These are phyloP conservation scores for Heteropelma amictum DNA, from an alignment of 2,888 invertebrate genomes.

Conservation along the genomic window DNA sequence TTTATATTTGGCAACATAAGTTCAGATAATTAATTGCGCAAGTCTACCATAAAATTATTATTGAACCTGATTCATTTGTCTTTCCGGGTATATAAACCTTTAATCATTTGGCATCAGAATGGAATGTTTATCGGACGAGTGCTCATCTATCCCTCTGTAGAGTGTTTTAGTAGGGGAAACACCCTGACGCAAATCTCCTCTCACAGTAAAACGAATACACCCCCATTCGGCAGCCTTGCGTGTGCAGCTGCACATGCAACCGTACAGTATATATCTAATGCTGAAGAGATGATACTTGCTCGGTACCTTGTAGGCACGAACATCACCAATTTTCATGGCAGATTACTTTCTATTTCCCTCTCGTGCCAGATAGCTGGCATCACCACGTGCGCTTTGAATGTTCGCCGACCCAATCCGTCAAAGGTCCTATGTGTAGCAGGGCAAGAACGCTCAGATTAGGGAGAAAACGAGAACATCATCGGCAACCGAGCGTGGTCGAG, in stretches of 20 bases:
- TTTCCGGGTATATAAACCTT: constrained; percentile 29
- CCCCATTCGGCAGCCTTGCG: constrained; percentile 29
- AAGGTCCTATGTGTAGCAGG: constrained; percentile 33
- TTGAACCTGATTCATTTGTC: constrained; percentile 16
- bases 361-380: constrained; percentile 23
- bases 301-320: constrained; percentile 42
- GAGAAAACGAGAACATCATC: constrained; percentile 51
- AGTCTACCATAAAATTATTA: constrained; percentile 24
- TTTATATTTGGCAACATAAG: not conserved
- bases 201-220: constrained; percentile 38
- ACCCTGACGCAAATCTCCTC: constrained; percentile 38
- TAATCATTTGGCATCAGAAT: constrained; percentile 16
- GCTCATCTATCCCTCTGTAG: constrained; percentile 24
- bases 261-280: constrained; percentile 19
- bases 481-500: constrained; percentile 46
- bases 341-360: constrained; percentile 55
- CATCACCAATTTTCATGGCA: constrained; percentile 62
- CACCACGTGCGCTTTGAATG: constrained; percentile 50
- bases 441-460: constrained; percentile 37
- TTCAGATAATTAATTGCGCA: not conserved
- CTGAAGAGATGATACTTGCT: constrained; percentile 38
- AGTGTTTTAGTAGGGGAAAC: constrained; percentile 27
- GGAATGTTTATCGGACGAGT: constrained; percentile 39
- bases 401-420: constrained; percentile 34
- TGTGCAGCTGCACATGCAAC: constrained; percentile 56